Evolutionary conservation across 2,888 invertebrate species (phyloP).

Genomic region (Agriopis aurantiaria): DNA sequence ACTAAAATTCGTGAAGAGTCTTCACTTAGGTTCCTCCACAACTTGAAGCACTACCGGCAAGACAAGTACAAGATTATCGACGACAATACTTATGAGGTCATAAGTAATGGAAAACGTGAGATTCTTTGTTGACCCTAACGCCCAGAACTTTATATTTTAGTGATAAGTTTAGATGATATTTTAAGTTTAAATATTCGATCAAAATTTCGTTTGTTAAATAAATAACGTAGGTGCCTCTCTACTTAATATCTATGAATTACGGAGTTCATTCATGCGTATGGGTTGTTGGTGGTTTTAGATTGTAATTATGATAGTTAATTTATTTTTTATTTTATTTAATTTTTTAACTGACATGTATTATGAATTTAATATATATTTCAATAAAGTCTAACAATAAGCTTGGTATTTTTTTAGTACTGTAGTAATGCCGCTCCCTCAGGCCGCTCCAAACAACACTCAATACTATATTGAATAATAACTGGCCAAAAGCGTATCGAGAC

Average conservation of each 20-base stretch:
- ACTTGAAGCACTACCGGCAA: slow-evolving; percentile 88
- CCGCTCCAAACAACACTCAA: too few relatives aligned
- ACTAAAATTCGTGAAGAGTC: slow-evolving; percentile 90
- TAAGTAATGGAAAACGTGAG: slow-evolving; percentile 77
- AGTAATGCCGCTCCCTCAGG: too few relatives aligned
- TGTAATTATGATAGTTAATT: slow-evolving; percentile 31
- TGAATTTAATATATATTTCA: slow-evolving; percentile 34
- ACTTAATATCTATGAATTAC: slow-evolving; percentile 1
- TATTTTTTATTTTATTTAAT: slow-evolving; percentile 41
- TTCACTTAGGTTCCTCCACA: slow-evolving; percentile 87
- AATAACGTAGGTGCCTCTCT: slow-evolving; percentile 10
- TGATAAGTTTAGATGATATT: slow-evolving; percentile 39
- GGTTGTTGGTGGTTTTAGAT: background rate
- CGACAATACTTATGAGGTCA: slow-evolving; percentile 85
- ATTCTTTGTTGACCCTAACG: slow-evolving; percentile 74
- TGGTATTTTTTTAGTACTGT: background rate
- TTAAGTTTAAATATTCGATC: background rate
- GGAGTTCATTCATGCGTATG: background rate
- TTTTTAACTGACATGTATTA: slow-evolving; percentile 45
- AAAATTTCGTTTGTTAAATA: too few relatives aligned
- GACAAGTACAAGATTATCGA: slow-evolving; percentile 90
- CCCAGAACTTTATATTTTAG: slow-evolving; percentile 7
- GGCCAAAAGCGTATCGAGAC: too few relatives aligned
- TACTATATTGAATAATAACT: too few relatives aligned
- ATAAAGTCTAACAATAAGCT: slow-evolving; percentile 41